A percentile compares a stretch with the other conserved stretches of the same genome.
These are phyloP conservation scores for Ochropleura leucogaster DNA, from an alignment of 2,888 invertebrate genomes.

Conservation along the genomic window DNA sequence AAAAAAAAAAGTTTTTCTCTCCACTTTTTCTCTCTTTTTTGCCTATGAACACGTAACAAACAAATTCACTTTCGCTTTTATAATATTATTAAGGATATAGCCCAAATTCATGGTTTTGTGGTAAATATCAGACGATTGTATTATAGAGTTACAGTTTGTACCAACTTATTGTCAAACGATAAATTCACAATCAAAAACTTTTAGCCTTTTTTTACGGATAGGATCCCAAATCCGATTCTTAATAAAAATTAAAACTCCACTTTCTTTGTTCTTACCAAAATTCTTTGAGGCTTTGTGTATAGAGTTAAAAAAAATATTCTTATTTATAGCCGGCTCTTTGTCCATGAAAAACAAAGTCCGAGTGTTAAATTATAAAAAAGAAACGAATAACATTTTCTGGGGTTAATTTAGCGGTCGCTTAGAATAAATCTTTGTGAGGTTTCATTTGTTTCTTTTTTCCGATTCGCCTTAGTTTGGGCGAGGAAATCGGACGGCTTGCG, in stretches of 20 bases:
- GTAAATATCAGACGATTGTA: background rate
- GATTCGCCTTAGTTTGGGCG: slow-evolving; percentile 23
- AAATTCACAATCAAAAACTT: background rate
- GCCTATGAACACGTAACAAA: no score
- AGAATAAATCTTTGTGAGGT: slow-evolving; percentile 78
- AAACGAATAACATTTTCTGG: slow-evolving; percentile 74
- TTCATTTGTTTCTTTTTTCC: slow-evolving; percentile 73
- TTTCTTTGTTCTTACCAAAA: slow-evolving; percentile 31
- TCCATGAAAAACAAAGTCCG: slow-evolving; percentile 69
- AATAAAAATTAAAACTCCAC: slow-evolving; percentile 8
- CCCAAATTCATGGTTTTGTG: background rate
- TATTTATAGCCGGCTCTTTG: slow-evolving; percentile 63
- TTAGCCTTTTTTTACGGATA: background rate
- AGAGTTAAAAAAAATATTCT: slow-evolving; percentile 47
- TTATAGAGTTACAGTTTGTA: background rate
- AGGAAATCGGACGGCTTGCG: slow-evolving; percentile 33
- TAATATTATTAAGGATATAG: no score
- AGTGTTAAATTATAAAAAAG: slow-evolving; percentile 79
- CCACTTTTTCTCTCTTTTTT: no score
- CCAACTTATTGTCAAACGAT: background rate
- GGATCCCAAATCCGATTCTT: background rate
- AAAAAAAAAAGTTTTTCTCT: no score
- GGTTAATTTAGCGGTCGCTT: slow-evolving; percentile 78
- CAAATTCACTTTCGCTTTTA: no score
- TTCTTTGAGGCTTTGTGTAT: slow-evolving; percentile 21